These are phyloP conservation scores for Hoplodrina ambigua DNA, from an alignment of 2,888 invertebrate species.

Conservation along the genomic window DNA sequence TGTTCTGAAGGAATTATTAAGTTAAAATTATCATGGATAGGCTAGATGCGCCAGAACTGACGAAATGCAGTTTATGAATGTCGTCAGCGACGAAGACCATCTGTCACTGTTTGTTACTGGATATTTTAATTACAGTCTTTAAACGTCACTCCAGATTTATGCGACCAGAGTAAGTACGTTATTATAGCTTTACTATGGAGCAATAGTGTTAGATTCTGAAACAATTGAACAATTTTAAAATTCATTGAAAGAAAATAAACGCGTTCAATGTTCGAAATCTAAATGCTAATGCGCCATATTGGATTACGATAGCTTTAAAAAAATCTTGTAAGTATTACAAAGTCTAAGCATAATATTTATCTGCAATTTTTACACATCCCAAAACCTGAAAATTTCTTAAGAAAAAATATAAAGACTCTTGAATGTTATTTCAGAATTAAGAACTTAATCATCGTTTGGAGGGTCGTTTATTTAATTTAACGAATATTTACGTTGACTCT, in stretches of 20 bases:
- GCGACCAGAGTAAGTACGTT: neutral
- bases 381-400: neutral
- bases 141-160: constrained; percentile 14
- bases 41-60: constrained; percentile 8
- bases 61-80: constrained; percentile 19
- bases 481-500: constrained; percentile 38
- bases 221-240: neutral
- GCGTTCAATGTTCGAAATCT: constrained; percentile 5
- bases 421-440: constrained; percentile 13
- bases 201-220: neutral
- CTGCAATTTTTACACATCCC: neutral
- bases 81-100: constrained; percentile 8
- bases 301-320: neutral
- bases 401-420: neutral
- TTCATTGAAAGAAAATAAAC: neutral
- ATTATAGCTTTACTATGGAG: neutral
- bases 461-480: constrained; percentile 29
- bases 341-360: neutral
- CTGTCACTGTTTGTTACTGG: constrained; percentile 18
- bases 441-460: constrained; percentile 18
- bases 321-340: neutral
- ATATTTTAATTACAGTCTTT: constrained; percentile 15
- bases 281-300: neutral
- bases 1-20: neutral
- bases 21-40: neutral